Evolutionary conservation across 2,113 vertebrate genomes (phyloP), one percentile per base, ranked within the genome.

Genomic region (Pantherophis guttatus): DNA sequence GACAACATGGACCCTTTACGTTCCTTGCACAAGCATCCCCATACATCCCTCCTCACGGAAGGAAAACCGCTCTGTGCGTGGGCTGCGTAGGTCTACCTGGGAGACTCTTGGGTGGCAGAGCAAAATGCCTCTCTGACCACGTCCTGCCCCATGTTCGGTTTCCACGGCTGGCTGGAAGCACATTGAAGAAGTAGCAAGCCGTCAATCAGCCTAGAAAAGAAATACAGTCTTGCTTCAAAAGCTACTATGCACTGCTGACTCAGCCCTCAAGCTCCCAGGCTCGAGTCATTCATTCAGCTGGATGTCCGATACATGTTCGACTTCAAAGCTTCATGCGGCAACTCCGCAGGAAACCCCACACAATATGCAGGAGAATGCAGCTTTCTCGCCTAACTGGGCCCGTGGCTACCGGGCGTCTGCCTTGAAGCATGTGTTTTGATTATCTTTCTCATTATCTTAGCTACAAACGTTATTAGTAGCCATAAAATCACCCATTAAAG

Each of bases 401-500:
- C 0, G 10, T 87, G 94, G 96, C 96, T 96, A 97, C 97, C 95
- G 96, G 96, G 95, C 95, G 95, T 96, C 95, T 96, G 96, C 96
- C 96, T 95, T 96, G 95, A 96, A 96, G 96, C 97, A 96, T 96
- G 95, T 95, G 96, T 96, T 96, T 97, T 97, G 96, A 97, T 97
- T 97, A 97, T 97, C 96, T 95, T 97, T 96, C 96, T 97, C 96
- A 96, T 97, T 97, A 97, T 97, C 96, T 96, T 96, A 97, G 96
- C 96, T 95, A 97, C 97, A 97, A 97, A 97, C 97, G 96, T 97
- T 97, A 97, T 97, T 96, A 97, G 96, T 93, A 95, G 95, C 96
- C 95, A 97, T 97, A 97, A 97, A 97, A 97, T 96, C 95, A 94
- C 96, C 96, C 96, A 97, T 97, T 97, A 97, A 97, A 96, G 96